Percentiles rank a stretch among this genome's conserved stretches.
Evolutionary conservation across 2,888 invertebrate genomes (phyloP).

Genomic region (Microplitis manilae): DNA sequence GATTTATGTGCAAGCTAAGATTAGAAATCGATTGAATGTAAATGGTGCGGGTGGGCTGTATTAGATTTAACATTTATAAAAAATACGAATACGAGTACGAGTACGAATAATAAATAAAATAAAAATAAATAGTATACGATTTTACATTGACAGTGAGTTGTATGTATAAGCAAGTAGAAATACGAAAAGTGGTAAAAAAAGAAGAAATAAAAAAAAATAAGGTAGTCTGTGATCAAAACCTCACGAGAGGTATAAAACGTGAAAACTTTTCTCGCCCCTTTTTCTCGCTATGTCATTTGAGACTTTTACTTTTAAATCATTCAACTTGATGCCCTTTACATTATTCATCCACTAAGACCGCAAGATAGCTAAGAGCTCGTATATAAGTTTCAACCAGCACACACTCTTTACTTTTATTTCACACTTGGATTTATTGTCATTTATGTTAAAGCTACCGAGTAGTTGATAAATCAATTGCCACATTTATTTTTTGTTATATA

Average conservation of each 20-base stretch:
- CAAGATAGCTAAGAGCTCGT: constrained; percentile 14
- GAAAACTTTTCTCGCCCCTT: constrained; percentile 32
- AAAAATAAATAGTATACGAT: neutral
- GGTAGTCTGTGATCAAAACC: neutral
- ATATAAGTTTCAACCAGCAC: neutral
- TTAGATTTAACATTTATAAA: constrained; percentile 14
- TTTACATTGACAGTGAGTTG: neutral
- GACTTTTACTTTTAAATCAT: constrained; percentile 68
- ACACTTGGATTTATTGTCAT: constrained; percentile 3
- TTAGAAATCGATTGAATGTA: constrained; percentile 35
- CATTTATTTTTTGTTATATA: neutral
- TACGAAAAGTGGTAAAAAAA: neutral
- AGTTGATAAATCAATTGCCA: neutral
- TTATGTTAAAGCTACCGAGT: constrained; percentile 2
- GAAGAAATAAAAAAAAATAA: neutral
- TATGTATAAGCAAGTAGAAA: neutral
- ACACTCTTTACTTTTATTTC: constrained; percentile 3
- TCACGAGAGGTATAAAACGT: constrained; percentile 30
- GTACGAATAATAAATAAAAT: neutral
- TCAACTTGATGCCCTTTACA: constrained; percentile 64
- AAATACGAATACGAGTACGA: neutral
- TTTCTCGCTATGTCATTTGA: constrained; percentile 54
- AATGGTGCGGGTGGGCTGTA: constrained; percentile 40
- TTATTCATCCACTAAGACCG: constrained; percentile 65
- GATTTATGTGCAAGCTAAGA: constrained; percentile 35